Conservation (phyloP, 2,888 invertebrate species). For the Drosophila barbarae region DNA sequence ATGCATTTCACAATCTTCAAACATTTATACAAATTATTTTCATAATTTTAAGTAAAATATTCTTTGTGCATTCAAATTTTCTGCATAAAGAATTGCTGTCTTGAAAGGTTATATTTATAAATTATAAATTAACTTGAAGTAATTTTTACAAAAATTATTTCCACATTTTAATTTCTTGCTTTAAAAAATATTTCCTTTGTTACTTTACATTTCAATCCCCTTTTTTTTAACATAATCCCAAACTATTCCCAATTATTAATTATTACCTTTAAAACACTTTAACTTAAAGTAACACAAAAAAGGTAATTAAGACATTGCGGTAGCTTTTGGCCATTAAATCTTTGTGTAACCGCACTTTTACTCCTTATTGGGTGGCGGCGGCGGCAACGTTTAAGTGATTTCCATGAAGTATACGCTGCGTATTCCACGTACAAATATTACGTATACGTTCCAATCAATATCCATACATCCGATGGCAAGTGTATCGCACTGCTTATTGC, state of each 20-base stretch:
- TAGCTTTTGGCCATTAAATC: not conserved
- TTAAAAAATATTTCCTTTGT: no score
- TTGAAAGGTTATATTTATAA: no score
- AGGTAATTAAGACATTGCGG: not conserved
- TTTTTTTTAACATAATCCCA: not conserved
- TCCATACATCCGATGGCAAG: slow-evolving; percentile 15
- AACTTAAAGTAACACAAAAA: not conserved
- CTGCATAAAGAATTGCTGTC: no score
- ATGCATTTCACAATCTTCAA: no score
- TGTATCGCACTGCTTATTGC: slow-evolving; percentile 27
- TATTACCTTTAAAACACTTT: not conserved
- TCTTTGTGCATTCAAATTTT: no score
- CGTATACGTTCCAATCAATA: slow-evolving; percentile 17
- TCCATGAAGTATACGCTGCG: slow-evolving; percentile 40
- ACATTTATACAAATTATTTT: no score
- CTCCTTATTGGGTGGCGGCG: slow-evolving; percentile 22
- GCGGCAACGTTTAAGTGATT: slow-evolving; percentile 61
- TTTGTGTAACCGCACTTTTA: slow-evolving; percentile 42
- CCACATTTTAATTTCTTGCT: not conserved
- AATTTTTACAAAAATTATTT: not conserved
- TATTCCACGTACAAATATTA: slow-evolving; percentile 20
- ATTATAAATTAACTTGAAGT: not conserved
- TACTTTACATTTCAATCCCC: not conserved
- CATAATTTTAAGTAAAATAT: no score
- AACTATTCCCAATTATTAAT: not conserved